Evolutionary conservation across 2,113 vertebrate species (phyloP).

Genomic region (Kryptolebias marmoratus): DNA sequence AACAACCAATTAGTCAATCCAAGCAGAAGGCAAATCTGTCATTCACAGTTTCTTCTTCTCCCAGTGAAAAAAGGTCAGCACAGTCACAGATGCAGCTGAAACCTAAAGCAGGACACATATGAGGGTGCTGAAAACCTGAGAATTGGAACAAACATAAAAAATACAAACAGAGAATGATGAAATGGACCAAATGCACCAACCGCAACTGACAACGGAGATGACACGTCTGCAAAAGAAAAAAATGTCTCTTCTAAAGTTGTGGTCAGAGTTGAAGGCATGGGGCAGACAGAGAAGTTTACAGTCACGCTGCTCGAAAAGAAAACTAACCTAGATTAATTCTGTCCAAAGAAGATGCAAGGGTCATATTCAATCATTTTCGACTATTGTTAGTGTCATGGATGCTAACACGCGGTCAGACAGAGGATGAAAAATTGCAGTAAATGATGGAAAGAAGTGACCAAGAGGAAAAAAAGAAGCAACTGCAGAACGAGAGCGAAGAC

Average conservation of each 20-base stretch:
- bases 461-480: neutral
- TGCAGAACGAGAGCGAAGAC: neutral
- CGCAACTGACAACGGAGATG: conserved; percentile 2
- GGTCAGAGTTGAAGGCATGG: conserved; percentile 14
- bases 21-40: conserved; percentile 20
- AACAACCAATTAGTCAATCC: conserved; percentile 10
- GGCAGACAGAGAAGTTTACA: conserved; percentile 18
- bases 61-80: conserved; percentile 50
- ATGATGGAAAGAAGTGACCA: neutral
- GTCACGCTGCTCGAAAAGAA: neutral
- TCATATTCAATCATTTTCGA: conserved; percentile 53
- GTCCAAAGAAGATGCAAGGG: conserved; percentile 39
- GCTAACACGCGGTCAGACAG: conserved; percentile 23
- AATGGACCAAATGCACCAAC: neutral
- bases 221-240: neutral
- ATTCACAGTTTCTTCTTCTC: conserved; percentile 28
- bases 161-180: conserved; percentile 1
- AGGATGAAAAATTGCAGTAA: neutral
- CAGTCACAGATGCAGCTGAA: conserved; percentile 53
- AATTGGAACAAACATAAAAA: conserved; percentile 16
- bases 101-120: conserved; percentile 33
- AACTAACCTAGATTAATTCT: conserved; percentile 48
- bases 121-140: conserved; percentile 9
- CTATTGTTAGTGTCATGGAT: conserved; percentile 27
- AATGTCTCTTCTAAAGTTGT: conserved; percentile 24